Evolutionary conservation across 2,797 vertebrate species (phyloP), one percentile per base, ranked within the genome.

Genomic region (Antrozous pallidus): DNA sequence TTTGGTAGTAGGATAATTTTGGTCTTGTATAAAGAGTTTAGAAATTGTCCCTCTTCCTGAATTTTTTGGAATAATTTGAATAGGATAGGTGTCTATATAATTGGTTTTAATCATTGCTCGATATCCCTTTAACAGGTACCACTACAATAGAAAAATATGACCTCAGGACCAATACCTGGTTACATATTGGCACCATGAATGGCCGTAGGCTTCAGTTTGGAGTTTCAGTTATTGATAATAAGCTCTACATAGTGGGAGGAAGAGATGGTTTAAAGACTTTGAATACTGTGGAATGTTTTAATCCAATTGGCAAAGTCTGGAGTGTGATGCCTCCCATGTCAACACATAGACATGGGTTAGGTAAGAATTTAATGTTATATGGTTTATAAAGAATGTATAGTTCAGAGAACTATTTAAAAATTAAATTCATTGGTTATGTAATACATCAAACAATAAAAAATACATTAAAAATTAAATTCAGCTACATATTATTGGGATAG

Each of bases 281-380:
- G 75, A 99, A 99, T 96, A 99, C 99, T 45, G 99, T 99, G 47
- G 99, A 99, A 97, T 99, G 99, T 96, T 99, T 99, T 97, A 99
- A 99, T 95, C 99, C 99, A 0, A 3, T 98, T 94, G 98, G 96
- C 92, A 99, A 99, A 98, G 98, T 98, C 4, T 99, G 99, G 99
- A 99, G 98, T n/a, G 98, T 99, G 82, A 99, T 99, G 99, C 99
- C 99, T 51, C 99, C 99, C 0, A 99, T 99, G 99, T 99, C 99
- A 79, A 99, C 99, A 2, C 99, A 99, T 97, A 98, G 99, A 92
- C 99, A 99, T 0, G 99, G 99, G 61, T 98, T 99, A 95, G 99
- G 99, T 99, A 96, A 96, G 86, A 80, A 16, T 16, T 74, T 78
- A 81, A 84, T 20, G 11, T 22, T 82, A 45, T 22, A 69, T 65